Evolutionary conservation across 2,888 invertebrate genomes (phyloP), one percentile per base, ranked within the genome.

Genomic region (Heliconius cydno): DNA sequence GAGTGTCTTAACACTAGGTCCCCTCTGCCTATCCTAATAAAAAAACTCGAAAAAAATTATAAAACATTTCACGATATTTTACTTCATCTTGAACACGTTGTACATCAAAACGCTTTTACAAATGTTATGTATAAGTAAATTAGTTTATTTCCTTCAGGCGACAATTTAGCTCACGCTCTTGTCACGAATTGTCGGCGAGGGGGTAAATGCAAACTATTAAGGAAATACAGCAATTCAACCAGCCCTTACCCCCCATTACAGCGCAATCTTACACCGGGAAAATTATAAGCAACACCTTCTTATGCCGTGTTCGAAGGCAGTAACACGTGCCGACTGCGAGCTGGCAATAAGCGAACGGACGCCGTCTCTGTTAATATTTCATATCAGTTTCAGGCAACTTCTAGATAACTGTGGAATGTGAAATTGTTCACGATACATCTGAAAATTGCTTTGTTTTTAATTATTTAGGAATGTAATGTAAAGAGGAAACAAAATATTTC

Each of bases 161-260:
- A 94, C 94, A 93, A 94, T 95, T 94, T 94, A 90, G 89, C 93
- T 91, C 92, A 92, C 94, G 94, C 91, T 92, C 93, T 92, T 92
- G 92, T 94, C 94, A 92, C 94, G 93, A 95, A 94, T 94, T 93
- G 94, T 94, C 91, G 94, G 89, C 93, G 90, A 88, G 92, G 81
- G 94, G 94, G 92, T 94, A 94, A 94, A 93, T 94, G 94, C 91
- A 92, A 92, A 93, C 93, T 94, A 94, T 94, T 94, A 94, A 92
- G 94, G 94, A 94, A 94, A 94, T 94, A 95, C 94, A 94, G 93
- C 94, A 94, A 94, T 94, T 93, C 94, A 89, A 90, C 86, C 91
- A 91, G 90, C 92, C 92, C 94, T 94, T 94, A 94, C 93, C 94
- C 92, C 88, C 91, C 88, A 94, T 95, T 94, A 94, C 90, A 83